These are phyloP conservation scores for Lasioglossum malachurum DNA, from an alignment of 2,888 invertebrate species.

Conservation along the genomic window DNA sequence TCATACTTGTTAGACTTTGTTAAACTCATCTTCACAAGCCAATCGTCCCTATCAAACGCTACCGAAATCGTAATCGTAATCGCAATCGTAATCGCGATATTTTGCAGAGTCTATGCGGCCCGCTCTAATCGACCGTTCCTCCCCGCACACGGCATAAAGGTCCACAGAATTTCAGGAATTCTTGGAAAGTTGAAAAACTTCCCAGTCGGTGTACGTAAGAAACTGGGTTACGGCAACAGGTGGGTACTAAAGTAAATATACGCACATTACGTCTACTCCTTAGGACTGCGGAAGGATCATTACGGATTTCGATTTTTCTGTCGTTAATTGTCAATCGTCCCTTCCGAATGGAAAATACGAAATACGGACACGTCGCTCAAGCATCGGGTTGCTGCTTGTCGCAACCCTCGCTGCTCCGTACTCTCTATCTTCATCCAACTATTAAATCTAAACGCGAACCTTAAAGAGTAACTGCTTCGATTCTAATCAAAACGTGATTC, in stretches of 20 bases:
- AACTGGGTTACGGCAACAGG: conserved; percentile 83
- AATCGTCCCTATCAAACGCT: neutral
- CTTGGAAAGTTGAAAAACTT: conserved; percentile 80
- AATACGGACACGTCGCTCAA: neutral
- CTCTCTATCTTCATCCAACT: neutral
- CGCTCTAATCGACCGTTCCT: conserved; percentile 56
- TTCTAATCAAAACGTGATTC: neutral
- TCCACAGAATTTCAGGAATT: conserved; percentile 73
- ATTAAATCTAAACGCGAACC: neutral
- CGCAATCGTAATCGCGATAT: neutral
- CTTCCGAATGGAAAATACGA: neutral
- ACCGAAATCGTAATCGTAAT: neutral
- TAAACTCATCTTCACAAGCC: no score
- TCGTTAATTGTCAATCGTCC: conserved; percentile 42
- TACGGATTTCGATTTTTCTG: conserved; percentile 62
- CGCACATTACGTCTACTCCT: conserved; percentile 82
- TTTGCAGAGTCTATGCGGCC: neutral
- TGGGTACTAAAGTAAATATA: conserved; percentile 83
- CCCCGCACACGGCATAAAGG: conserved; percentile 54
- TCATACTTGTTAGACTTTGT: no score
- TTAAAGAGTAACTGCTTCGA: neutral
- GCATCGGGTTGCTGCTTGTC: neutral
- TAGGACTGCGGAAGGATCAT: conserved; percentile 63
- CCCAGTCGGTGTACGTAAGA: conserved; percentile 78
- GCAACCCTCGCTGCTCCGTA: neutral